These are phyloP conservation scores for Mustela nigripes DNA, from an alignment of 2,113 vertebrate genomes.

Conservation along the genomic window DNA sequence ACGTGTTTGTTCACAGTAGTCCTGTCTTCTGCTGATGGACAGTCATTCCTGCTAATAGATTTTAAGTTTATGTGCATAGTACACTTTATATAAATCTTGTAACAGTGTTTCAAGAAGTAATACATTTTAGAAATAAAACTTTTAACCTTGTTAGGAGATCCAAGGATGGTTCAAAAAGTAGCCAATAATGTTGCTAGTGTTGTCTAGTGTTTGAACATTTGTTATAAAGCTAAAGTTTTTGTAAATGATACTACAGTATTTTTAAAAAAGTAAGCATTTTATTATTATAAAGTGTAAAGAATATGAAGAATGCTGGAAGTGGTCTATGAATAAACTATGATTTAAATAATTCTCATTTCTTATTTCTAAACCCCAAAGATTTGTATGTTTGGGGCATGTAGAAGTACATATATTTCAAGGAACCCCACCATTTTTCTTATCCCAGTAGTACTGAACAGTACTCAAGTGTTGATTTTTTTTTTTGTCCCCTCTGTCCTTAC, in stretches of 20 bases:
- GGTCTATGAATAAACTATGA: not conserved
- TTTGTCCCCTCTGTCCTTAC: not conserved
- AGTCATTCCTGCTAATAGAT: not conserved
- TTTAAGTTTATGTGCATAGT: not conserved
- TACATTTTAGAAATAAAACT: not conserved
- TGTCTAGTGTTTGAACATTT: not conserved
- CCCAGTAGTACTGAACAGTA: not conserved
- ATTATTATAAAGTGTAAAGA: not conserved
- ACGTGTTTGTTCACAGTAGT: not conserved
- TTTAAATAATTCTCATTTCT: not conserved
- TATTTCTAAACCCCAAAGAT: not conserved
- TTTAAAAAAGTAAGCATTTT: not conserved
- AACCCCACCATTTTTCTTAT: not conserved
- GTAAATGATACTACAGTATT: not conserved
- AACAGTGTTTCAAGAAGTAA: not conserved
- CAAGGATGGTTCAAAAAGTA: not conserved
- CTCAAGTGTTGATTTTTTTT: not conserved
- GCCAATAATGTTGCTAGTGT: not conserved
- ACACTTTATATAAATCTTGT: not conserved
- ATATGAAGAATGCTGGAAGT: not conserved
- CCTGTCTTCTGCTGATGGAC: not conserved
- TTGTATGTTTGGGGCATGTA: not conserved
- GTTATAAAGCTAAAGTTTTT: not conserved
- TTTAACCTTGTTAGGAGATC: not conserved
- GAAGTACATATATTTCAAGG: conserved; percentile 14